Evolutionary conservation across 92 coral and sea anemone genomes (phyloP), one percentile per base, ranked within the genome.

Genomic region (Chrysogorgia sp.): DNA sequence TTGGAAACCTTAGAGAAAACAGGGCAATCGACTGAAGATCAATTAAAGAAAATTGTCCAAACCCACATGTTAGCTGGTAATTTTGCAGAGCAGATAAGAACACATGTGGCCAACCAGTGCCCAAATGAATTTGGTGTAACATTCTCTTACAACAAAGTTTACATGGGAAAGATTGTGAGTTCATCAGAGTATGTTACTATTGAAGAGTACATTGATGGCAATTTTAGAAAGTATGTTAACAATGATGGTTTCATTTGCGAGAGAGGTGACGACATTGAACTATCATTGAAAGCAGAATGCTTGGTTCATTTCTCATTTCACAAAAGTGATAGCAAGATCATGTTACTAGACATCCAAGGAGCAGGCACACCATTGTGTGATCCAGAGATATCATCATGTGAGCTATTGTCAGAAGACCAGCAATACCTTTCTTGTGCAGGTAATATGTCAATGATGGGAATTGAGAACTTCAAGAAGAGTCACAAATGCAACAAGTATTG

Each of bases 271-370:
- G 19, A 49, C 63, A 6, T 7, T 3, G 63, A 57, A 23, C 66
- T 65, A 26, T 34, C 66, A 26, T 60, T 76, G 76, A 90, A 84
- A 70, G 91, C 96, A 5, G 82, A 81, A 29, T 84, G 85, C 61
- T 79, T 90, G 34, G 59, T 74, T 5, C 89, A 90, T 59, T 90
- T 76, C 63, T 84, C 91, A 20, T 89, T 81, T 74, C 82, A 90
- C 33, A 90, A 84, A 63, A 81, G 85, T 40, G 77, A 87, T 20
- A 59, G 63, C 60, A 81, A 77, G 69, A 68, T 87, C 53, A 70
- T 90, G 84, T 74, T 81, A 21, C 59, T 87, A 32, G 91, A 87
- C 63, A 81, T 87, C 10, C 96, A 77, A 79, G 96, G 96, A 17
- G 75, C 80, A 63, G 96, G 96, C 20, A 50, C 74, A 35, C 58